Conservation (phyloP, 1,140 invertebrate species). For the Halictus rubicundus region DNA sequence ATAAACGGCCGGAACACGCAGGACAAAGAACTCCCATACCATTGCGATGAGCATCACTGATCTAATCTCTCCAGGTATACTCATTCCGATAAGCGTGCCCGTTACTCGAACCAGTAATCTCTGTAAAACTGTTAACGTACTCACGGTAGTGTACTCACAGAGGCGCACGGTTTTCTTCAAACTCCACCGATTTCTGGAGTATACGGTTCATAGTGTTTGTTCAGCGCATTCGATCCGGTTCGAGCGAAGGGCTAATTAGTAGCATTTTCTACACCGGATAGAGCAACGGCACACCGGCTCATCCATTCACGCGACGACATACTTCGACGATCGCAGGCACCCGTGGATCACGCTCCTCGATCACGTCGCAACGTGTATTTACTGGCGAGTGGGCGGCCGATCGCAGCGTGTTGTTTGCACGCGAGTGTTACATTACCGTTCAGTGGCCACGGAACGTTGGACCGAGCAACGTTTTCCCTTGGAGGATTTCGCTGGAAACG, state of each 20-base stretch:
- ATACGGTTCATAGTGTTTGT: background rate
- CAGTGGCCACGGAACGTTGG: constrained; percentile 22
- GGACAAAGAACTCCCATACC: background rate
- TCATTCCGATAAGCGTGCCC: constrained; percentile 28
- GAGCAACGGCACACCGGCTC: background rate
- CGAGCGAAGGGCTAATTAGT: background rate
- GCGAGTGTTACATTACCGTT: constrained; percentile 43
- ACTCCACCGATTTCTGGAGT: background rate
- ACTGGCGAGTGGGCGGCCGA: constrained; percentile 45
- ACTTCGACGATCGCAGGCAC: constrained; percentile 39
- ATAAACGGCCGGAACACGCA: too few relatives aligned
- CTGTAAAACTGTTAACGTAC: too few relatives aligned
- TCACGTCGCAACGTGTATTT: constrained; percentile 17
- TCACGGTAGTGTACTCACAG: too few relatives aligned
- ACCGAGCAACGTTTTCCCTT: background rate
- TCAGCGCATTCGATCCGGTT: background rate
- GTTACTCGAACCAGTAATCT: background rate
- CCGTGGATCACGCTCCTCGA: constrained; percentile 29
- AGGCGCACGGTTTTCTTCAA: too few relatives aligned
- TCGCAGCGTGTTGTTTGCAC: constrained; percentile 44
- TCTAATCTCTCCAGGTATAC: constrained; percentile 47
- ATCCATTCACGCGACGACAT: constrained; percentile 53
- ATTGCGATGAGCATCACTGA: constrained; percentile 13
- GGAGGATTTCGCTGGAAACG: background rate
- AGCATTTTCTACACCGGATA: background rate